Percentiles rank a stretch among this genome's conserved stretches.
Evolutionary conservation across 2,797 vertebrate species (phyloP).

Genomic region (Thalassophryne amazonica): DNA sequence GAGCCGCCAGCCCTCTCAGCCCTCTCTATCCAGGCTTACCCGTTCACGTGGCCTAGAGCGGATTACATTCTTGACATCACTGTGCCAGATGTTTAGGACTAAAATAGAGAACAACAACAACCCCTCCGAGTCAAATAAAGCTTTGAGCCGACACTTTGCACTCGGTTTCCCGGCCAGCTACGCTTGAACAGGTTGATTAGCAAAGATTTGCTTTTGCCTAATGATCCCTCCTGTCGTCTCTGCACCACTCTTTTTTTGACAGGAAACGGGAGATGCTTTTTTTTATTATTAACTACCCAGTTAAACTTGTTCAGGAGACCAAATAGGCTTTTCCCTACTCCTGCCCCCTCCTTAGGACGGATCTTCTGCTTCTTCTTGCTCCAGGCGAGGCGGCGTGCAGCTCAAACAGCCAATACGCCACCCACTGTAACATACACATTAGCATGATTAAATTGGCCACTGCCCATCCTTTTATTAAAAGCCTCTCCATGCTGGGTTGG

Average conservation of each 20-base stretch:
- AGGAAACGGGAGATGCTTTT: conserved; percentile 9
- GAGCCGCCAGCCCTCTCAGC: conserved; percentile 54
- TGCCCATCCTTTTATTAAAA: conserved; percentile 51
- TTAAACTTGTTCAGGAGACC: background rate
- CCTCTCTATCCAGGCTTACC: conserved; percentile 71
- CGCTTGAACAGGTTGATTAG: background rate
- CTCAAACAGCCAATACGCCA: conserved; percentile 39
- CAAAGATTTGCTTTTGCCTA: background rate
- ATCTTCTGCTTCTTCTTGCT: background rate
- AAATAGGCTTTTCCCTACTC: conserved; percentile 23
- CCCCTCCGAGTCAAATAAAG: conserved; percentile 26
- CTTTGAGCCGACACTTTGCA: conserved; percentile 13
- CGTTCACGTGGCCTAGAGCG: conserved; percentile 68
- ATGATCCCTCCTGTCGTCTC: background rate
- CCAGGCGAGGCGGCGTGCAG: conserved; percentile 1
- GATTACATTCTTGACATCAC: conserved; percentile 78
- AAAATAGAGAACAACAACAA: conserved; percentile 59
- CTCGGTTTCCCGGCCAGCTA: background rate
- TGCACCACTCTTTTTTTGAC: background rate
- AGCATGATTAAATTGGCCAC: conserved; percentile 61
- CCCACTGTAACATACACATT: conserved; percentile 52
- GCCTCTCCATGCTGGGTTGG: conserved; percentile 24
- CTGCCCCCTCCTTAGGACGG: background rate
- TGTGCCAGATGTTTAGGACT: conserved; percentile 73
- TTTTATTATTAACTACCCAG: no score